Evolutionary conservation across 2,797 vertebrate genomes (phyloP), one percentile per base, ranked within the genome.

Genomic region (Falco naumanni): DNA sequence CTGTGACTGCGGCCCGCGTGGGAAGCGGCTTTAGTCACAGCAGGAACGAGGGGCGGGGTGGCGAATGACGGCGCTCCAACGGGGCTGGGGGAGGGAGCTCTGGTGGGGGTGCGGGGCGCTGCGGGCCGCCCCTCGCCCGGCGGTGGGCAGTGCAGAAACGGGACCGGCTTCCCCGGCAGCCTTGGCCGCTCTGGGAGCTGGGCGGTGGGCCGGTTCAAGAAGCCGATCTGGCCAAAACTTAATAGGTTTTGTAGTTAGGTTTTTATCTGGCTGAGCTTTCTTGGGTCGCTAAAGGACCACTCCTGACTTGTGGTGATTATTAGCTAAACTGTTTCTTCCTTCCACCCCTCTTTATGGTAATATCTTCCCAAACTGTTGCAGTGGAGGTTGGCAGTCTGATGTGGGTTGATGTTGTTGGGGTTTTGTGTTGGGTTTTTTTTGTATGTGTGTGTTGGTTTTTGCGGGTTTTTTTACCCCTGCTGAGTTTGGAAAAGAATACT

Each of bases 311-410:
- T 1, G 33, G 16, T 48, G 39, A 39, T 84, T 57, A 26, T 53
- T 84, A 64, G 57, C 47, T 85, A 48, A 74, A 4, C 22, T 63
- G 8, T 7, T 43, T 43, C 43, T 43, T 43, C 43, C 16, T 16
- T 3, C 8, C 17, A 2, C 3, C 9, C 9, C 4, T 5, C 6
- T 6, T 50, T 33, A 5, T 51, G 11, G 11, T 25, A 75, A 18
- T 10, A 12, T 65, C 43, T 70, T 70, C 22, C 28, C 41, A 59
- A 26, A 45, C 18, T 51, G 13, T 28, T 54, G 25, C 13, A 53
- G n/a, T 63, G 37, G 19, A 61, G 47, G 26, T 16, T 60, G 24
- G 76, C 22, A 47, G 59, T 47, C n/a, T 53, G 54, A 82, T n/a
- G 25, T 50, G 7, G 15, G 9, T 24, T 57, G 16, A 12, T 13